Conservation (phyloP, 2,888 invertebrate species). For the Tetragnatha montana region DNA sequence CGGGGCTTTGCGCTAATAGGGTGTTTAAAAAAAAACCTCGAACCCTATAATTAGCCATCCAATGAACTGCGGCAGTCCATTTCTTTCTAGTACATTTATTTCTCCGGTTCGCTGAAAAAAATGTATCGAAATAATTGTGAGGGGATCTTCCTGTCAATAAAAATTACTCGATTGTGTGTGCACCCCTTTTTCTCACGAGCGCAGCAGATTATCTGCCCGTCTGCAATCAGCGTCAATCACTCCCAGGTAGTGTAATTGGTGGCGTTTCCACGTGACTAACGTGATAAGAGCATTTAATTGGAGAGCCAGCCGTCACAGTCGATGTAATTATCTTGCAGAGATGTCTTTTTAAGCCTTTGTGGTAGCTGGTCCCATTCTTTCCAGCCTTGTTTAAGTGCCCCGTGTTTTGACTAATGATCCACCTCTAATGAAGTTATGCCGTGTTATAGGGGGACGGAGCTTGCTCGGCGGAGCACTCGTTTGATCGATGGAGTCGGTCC, state of each 20-base stretch:
- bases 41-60: too few relatives aligned
- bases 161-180: neutral
- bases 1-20: too few relatives aligned
- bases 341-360: constrained; percentile 12
- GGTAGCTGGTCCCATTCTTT: neutral
- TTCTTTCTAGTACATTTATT: neutral
- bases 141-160: neutral
- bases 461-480: neutral
- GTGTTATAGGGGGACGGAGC: constrained; percentile 3
- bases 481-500: neutral
- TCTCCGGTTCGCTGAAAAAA: too few relatives aligned
- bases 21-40: too few relatives aligned
- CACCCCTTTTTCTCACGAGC: neutral
- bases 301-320: constrained; percentile 17
- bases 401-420: constrained; percentile 42
- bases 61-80: neutral
- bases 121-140: neutral
- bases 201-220: constrained; percentile 3
- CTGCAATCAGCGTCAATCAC: constrained; percentile 8
- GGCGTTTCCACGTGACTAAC: constrained; percentile 21
- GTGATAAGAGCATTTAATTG: constrained; percentile 55
- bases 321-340: constrained; percentile 44
- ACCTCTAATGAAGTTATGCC: constrained; percentile 31
- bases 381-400: neutral
- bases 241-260: constrained; percentile 23